Evolutionary conservation across 2,797 vertebrate species (phyloP).

Genomic region (Crocidura indochinensis): DNA sequence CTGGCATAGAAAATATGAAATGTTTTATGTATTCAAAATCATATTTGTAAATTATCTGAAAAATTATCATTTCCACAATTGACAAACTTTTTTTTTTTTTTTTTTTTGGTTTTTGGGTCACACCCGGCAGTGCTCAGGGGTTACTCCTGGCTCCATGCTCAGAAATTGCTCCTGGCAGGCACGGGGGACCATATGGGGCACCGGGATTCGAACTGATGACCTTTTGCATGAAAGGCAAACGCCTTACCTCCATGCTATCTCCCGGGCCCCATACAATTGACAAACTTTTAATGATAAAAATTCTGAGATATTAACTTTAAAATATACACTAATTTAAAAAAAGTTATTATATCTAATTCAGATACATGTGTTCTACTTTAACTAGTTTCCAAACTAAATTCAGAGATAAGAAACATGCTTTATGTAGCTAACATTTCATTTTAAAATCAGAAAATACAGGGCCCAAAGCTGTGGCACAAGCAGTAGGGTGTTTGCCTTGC

Average conservation of each 20-base stretch:
- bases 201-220: too few relatives aligned
- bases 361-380: slow-evolving; percentile 8
- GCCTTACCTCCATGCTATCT: too few relatives aligned
- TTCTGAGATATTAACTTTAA: slow-evolving; percentile 28
- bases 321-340: slow-evolving; percentile 60
- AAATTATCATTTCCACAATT: slow-evolving; percentile 39
- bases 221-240: too few relatives aligned
- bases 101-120: too few relatives aligned
- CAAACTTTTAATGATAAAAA: slow-evolving; percentile 53
- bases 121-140: too few relatives aligned
- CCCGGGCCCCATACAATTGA: too few relatives aligned
- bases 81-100: slow-evolving; percentile 1
- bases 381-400: slow-evolving; percentile 43
- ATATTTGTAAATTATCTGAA: slow-evolving; percentile 57
- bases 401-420: slow-evolving; percentile 5
- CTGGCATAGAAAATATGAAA: slow-evolving; percentile 32
- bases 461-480: too few relatives aligned
- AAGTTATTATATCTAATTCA: slow-evolving; percentile 8
- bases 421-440: slow-evolving; percentile 39
- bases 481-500: too few relatives aligned
- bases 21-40: slow-evolving; percentile 47
- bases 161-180: too few relatives aligned
- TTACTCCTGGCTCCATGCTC: too few relatives aligned
- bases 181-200: too few relatives aligned
- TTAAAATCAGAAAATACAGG: background rate